Base-by-base conservation (phyloP, 2,888 invertebrate genomes). In the Phalera bucephala region DNA sequence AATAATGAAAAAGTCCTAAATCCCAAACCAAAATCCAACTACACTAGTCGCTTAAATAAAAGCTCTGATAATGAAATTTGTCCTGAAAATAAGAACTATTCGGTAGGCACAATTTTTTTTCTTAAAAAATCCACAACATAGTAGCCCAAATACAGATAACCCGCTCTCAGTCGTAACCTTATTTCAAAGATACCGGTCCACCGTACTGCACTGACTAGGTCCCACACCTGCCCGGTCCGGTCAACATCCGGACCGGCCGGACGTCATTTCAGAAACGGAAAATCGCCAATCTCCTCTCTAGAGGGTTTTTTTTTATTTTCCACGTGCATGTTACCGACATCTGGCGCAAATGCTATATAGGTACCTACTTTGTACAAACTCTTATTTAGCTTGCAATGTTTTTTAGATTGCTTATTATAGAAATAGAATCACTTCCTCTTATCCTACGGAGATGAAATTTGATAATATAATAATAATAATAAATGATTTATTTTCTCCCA, bases 221-320 rank as follows among this genome's bases (percentile, higher is more conserved):
- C 45, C 53, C 36, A 61, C 40, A 45, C 46, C 47, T 52, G 54
- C 65, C 19, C 54, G 71, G 55, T 43, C 64, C 69, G 72, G 78
- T 76, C 78, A 78, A 84, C 86, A 79, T 88, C 86, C 86, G 85
- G 73, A 41, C 65, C 56, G 56, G 58, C 80, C 87, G 88, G 88
- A 88, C 72, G 81, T 87, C 76, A 87, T 88, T 86, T 77, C 72
- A 74, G 63, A 45, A 66, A 85, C 88, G 88, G 88, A 88, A 88
- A 84, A 85, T 84, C 80, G 68, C 62, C 88, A 88, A 88, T 89
- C 86, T 86, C 84, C 82, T 73, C 64, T 67, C 65, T 49, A 60
- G 63, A 63, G 64, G 62, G 59, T 59, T 47, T 52, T 67, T 54
- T 69, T 64, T 73, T 74, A 67, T 74, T 66, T 58, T 42, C 52